Base-by-base conservation (phyloP, 2,797 vertebrate species). In the Sebastes vulpes region DNA sequence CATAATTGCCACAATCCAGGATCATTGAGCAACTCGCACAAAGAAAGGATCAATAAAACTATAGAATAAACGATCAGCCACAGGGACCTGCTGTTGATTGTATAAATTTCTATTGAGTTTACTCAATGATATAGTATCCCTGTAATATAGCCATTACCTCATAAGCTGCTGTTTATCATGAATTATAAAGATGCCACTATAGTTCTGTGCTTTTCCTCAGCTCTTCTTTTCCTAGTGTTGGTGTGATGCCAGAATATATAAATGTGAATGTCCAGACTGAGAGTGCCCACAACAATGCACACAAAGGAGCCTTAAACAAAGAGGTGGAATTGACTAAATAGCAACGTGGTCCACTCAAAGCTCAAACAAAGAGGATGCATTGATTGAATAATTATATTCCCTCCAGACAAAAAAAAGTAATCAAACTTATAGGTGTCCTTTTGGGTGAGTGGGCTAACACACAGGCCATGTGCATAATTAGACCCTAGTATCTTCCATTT, bases 41-140 rank as follows among this genome's bases (percentile, higher is more conserved):
- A 56, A 32, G n/a, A 29, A 7, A 32, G 0, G 63, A 91, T 93
- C 90, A 79, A 92, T 90, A 75, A 61, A 83, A 65, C 46, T 58
- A 72, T 63, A 70, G 52, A 79, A 25, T 38, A 71, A 63, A 74
- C 65, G 72, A 87, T 54, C 25, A 60, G 9, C 14, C 73, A 57
- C 16, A 53, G 16, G 64, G 25, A 46, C 35, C 60, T 72, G 18
- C 25, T 78, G 52, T 54, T 85, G 58, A 73, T 57, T 78, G n/a
- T 75, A 68, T 16, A 63, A n/a, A 70, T 65, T 64, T 75, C 9
- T 69, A 75, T 42, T 70, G 29, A 74, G 65, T 75, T 65, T n/a
- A 23, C 10, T 52, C 46, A 50, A 58, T 56, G 58, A 80, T 31
- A 67, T 56, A 70, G 25, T 21, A 65, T 68, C 26, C 6, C 20